Conservation (phyloP, 2,113 vertebrate genomes). For the Phrynosoma platyrhinos region DNA sequence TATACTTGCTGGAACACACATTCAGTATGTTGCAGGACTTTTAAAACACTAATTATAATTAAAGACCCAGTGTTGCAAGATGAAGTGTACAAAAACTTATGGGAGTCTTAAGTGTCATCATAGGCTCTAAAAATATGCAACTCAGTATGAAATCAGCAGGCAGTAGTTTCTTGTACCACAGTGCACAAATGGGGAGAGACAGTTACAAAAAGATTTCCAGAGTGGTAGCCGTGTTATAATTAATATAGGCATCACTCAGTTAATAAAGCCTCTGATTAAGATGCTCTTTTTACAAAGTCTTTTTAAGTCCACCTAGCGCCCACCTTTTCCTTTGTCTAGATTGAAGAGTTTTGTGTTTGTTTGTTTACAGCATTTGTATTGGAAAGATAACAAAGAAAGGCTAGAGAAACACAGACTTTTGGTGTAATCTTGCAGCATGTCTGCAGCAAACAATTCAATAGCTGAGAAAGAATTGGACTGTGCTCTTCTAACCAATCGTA, state of each 20-base stretch:
- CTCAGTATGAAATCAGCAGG: background rate
- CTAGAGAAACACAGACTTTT: too few relatives aligned
- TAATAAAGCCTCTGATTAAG: background rate
- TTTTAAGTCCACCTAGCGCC: too few relatives aligned
- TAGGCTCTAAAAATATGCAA: background rate
- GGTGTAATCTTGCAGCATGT: too few relatives aligned
- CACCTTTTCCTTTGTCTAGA: too few relatives aligned
- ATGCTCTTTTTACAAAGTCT: too few relatives aligned
- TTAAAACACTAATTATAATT: conserved; percentile 53
- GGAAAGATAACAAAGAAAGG: too few relatives aligned
- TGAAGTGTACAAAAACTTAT: conserved; percentile 61
- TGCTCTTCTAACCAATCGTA: too few relatives aligned
- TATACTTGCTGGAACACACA: conserved; percentile 44
- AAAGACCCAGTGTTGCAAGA: conserved; percentile 51
- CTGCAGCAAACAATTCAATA: too few relatives aligned
- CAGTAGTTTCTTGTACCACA: fast-evolving
- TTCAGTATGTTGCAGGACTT: conserved; percentile 44
- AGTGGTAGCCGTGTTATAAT: background rate
- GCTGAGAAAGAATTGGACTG: too few relatives aligned
- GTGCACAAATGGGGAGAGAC: background rate
- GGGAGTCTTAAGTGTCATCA: background rate
- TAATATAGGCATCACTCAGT: background rate
- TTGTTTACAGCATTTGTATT: too few relatives aligned
- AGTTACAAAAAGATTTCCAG: background rate
- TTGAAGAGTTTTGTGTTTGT: too few relatives aligned